A percentile compares a stretch with the other conserved stretches of the same genome.
Evolutionary conservation across 2,113 vertebrate species (phyloP).

Genomic region (Pseudorasbora parva): DNA sequence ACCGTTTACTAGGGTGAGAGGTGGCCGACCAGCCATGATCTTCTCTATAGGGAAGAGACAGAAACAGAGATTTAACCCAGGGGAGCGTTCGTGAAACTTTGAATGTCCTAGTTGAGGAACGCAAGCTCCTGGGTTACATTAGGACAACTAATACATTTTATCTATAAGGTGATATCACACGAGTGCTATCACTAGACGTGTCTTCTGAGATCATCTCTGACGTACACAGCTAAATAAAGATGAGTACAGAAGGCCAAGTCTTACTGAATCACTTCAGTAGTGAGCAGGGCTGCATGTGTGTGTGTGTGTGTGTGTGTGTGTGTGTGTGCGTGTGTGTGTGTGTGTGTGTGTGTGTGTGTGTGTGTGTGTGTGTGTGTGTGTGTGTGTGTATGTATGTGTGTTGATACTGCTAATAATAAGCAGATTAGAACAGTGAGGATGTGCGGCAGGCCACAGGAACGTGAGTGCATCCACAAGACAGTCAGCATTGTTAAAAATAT

Average conservation of each 20-base stretch:
- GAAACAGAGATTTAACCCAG: background rate
- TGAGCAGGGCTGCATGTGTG: slow-evolving; percentile 16
- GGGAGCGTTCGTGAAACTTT: background rate
- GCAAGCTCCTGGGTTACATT: slow-evolving; percentile 43
- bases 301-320: no score
- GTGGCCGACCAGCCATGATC: slow-evolving; percentile 37
- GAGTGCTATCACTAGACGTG: slow-evolving; percentile 29
- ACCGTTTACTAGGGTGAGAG: slow-evolving; percentile 3
- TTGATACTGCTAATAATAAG: slow-evolving; percentile 55
- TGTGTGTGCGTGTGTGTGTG: slow-evolving; percentile 6
- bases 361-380: slow-evolving; percentile 25
- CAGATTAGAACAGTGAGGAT: slow-evolving; percentile 62
- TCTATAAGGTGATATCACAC: slow-evolving; percentile 49
- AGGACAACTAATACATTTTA: slow-evolving; percentile 61
- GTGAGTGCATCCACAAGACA: slow-evolving; percentile 59
- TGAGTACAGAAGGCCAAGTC: slow-evolving; percentile 46
- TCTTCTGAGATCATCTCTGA: slow-evolving; percentile 51
- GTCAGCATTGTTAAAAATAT: slow-evolving; percentile 74
- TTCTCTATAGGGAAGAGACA: background rate
- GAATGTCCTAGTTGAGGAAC: slow-evolving; percentile 26
- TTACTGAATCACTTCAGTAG: slow-evolving; percentile 35
- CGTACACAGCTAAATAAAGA: slow-evolving; percentile 56
- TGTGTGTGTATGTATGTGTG: slow-evolving; percentile 14
- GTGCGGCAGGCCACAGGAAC: slow-evolving; percentile 63
- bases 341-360: slow-evolving; percentile 18